phyloP scores from a whole-genome alignment of 2,113 vertebrate species.

The Lophochroa leadbeateri region DNA sequence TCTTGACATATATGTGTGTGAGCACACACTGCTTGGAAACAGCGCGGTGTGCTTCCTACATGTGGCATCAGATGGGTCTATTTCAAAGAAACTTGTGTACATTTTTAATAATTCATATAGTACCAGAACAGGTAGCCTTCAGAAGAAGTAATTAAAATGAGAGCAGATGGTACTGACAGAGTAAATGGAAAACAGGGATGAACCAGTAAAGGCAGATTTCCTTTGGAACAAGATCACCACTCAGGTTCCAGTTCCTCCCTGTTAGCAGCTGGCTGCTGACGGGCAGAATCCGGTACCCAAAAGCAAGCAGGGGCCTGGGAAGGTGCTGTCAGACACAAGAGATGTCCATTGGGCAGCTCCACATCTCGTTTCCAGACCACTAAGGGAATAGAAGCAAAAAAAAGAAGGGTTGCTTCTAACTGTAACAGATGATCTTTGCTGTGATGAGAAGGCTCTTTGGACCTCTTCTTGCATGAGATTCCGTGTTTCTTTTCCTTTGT shows the following conservation, averaged over 20 bases:
- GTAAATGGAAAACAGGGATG: neutral
- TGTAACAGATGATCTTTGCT: neutral
- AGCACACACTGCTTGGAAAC: neutral
- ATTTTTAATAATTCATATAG: neutral
- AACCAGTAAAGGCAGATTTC: conserved; percentile 9
- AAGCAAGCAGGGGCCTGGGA: neutral
- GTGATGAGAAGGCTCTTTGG: neutral
- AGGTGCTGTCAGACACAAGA: neutral
- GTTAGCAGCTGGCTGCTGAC: conserved; percentile 32
- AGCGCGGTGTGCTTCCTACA: neutral
- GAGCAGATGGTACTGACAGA: conserved; percentile 20
- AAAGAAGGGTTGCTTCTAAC: neutral
- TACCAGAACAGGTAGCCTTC: neutral
- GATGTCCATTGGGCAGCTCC: neutral
- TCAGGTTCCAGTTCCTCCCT: neutral
- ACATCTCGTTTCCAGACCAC: neutral
- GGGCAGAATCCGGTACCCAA: neutral
- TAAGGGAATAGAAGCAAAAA: neutral
- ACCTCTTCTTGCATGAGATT: neutral
- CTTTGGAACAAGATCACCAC: neutral
- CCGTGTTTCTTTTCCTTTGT: neutral
- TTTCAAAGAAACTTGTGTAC: neutral
- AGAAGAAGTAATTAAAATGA: neutral
- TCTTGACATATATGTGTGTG: neutral
- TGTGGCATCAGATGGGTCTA: neutral